Conservation (phyloP, 2,797 vertebrate species). For the Sebastes glaucus region DNA sequence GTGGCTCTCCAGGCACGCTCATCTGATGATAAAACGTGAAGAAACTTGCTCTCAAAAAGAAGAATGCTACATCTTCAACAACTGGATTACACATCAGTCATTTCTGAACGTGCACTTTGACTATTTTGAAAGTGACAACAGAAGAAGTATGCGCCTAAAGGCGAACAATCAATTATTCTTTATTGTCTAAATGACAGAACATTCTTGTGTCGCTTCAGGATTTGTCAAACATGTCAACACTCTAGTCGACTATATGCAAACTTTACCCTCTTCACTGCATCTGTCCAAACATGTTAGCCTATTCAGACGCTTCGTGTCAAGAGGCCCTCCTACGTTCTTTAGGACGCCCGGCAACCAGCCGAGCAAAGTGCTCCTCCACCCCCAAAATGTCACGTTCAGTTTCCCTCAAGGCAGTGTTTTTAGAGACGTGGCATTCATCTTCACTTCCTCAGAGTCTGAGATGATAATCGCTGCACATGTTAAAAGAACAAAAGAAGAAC, state of each 20-base stretch:
- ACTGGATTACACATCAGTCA: not conserved
- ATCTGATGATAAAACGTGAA: not conserved
- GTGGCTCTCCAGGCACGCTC: not conserved
- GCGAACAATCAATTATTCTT: not conserved
- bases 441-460: not conserved
- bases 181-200: not conserved
- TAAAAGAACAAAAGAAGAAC: not conserved
- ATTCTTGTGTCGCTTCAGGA: not conserved
- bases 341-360: constrained; percentile 21
- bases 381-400: not conserved
- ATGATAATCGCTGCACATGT: not conserved
- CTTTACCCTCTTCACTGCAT: constrained; percentile 21
- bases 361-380: not conserved
- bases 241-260: not conserved
- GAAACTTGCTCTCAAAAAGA: not conserved
- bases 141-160: not conserved
- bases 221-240: constrained; percentile 11
- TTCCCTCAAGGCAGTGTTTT: constrained; percentile 13
- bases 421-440: not conserved
- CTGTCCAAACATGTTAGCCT: constrained; percentile 42
- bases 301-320: constrained; percentile 13
- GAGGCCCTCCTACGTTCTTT: constrained; percentile 19
- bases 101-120: not conserved
- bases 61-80: not conserved
- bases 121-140: not conserved